phyloP scores from a whole-genome alignment of 2,113 vertebrate genomes.

The Lycaon pictus region DNA sequence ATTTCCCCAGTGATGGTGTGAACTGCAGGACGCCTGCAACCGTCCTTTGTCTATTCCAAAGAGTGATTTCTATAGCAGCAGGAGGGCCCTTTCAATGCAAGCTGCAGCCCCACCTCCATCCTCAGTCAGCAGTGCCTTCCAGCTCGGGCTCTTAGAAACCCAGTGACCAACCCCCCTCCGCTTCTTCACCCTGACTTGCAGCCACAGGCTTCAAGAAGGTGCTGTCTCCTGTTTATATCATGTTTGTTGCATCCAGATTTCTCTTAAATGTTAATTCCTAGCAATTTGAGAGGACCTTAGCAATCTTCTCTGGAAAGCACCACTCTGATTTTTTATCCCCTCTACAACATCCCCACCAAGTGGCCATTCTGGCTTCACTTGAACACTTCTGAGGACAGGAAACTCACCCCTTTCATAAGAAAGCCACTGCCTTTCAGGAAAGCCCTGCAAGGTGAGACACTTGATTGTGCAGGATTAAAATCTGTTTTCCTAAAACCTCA shows the following conservation, averaged over 20 bases:
- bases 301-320: neutral
- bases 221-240: constrained; percentile 15
- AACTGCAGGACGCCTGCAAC: constrained; percentile 75
- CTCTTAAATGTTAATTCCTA: constrained; percentile 62
- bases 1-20: constrained; percentile 81
- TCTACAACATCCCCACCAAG: constrained; percentile 79
- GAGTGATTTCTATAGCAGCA: constrained; percentile 48
- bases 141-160: neutral
- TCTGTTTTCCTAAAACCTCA: neutral
- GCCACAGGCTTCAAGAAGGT: constrained; percentile 18
- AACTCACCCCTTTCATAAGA: constrained; percentile 25
- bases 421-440: constrained; percentile 2
- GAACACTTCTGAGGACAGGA: constrained; percentile 55
- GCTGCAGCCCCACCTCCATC: neutral
- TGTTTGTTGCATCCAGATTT: neutral
- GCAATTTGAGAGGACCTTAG: neutral
- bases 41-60: constrained; percentile 78
- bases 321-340: constrained; percentile 1
- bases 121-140: neutral
- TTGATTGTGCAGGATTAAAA: neutral
- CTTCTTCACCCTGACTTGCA: neutral
- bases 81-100: neutral
- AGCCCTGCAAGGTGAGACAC: neutral
- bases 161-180: neutral
- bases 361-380: constrained; percentile 63